Evolutionary conservation across 1,140 invertebrate species (phyloP), one percentile per base, ranked within the genome.

Genomic region (Papilio aristodemus): DNA sequence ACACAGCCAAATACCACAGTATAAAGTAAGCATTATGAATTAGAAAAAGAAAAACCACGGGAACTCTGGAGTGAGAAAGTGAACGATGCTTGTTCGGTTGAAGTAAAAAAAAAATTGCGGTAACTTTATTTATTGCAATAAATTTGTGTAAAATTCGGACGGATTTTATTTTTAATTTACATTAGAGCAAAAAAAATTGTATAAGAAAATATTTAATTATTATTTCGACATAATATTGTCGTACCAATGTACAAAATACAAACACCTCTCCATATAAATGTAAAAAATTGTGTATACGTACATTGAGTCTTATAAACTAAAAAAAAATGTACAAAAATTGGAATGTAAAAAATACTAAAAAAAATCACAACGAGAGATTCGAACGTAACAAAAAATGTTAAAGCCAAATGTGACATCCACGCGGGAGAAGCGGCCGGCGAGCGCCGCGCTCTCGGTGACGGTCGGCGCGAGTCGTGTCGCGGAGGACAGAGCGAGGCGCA

Each of bases 81-180:
- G n/a, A n/a, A n/a, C n/a, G n/a, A n/a, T n/a, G n/a, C n/a, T n/a
- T n/a, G n/a, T n/a, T n/a, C n/a, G n/a, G 75, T 72, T 70, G 64
- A 57, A 32, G 27, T 27, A 72, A 60, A 73, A 72, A 77, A 67
- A 22, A 3, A 32, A 3, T 68, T 73, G 46, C 41, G 19, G 41
- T n/a, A n/a, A n/a, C n/a, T 71, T 72, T 74, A 78, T 75, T 77
- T 73, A 67, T 71, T 69, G 8, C 54, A 63, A 71, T 64, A 68
- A 70, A 71, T 19, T 59, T 58, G 36, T 69, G 63, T 68, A 69
- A 69, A 73, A 71, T 69, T 67, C 67, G 75, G 75, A 77, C 78
- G 78, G 74, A 73, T 37, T 72, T 70, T 41, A n/a, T n/a, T 67
- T 73, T 73, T 71, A 19, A 27, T 50, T 11, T 3, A 54, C 46